Evolutionary conservation across 2,113 vertebrate species (phyloP).

Genomic region (Brachypodius melanocephalos): DNA sequence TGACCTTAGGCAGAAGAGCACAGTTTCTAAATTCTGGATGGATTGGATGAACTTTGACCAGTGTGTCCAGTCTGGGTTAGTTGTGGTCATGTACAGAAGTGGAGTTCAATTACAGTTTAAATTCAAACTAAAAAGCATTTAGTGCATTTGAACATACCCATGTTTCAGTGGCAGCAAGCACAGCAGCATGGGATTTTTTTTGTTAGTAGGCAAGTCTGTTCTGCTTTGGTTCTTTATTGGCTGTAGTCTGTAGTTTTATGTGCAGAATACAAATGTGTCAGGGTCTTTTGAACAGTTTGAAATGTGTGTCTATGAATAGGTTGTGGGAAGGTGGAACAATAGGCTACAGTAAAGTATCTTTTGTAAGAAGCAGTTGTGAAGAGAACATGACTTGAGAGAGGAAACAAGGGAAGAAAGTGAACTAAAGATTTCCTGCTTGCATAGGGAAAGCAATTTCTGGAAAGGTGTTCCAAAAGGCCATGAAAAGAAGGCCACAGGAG

Average conservation of each 20-base stretch:
- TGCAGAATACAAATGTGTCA: slow-evolving; percentile 59
- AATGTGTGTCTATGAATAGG: slow-evolving; percentile 43
- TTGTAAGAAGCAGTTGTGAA: slow-evolving; percentile 23
- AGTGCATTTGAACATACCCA: not conserved
- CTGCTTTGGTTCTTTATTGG: slow-evolving; percentile 22
- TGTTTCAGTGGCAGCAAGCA: not conserved
- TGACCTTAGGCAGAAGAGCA: not conserved
- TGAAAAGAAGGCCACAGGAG: not conserved
- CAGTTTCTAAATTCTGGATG: not conserved
- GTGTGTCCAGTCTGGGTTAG: not conserved
- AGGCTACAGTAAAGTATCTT: slow-evolving; percentile 33
- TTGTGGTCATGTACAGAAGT: not conserved
- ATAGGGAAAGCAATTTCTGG: not conserved
- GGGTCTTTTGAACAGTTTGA: slow-evolving; percentile 33
- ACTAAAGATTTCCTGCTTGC: not conserved
- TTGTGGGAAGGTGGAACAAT: slow-evolving; percentile 44
- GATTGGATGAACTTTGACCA: not conserved
- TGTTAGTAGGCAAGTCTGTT: not conserved
- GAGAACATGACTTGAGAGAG: slow-evolving; percentile 1
- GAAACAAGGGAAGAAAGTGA: slow-evolving; percentile 17
- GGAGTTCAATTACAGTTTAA: not conserved
- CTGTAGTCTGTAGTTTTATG: slow-evolving; percentile 14
- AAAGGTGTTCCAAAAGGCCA: not conserved
- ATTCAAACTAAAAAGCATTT: not conserved
- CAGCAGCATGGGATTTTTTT: not conserved